Conservation (phyloP, 1,140 invertebrate species). For the Rhagoletis zephyria region DNA sequence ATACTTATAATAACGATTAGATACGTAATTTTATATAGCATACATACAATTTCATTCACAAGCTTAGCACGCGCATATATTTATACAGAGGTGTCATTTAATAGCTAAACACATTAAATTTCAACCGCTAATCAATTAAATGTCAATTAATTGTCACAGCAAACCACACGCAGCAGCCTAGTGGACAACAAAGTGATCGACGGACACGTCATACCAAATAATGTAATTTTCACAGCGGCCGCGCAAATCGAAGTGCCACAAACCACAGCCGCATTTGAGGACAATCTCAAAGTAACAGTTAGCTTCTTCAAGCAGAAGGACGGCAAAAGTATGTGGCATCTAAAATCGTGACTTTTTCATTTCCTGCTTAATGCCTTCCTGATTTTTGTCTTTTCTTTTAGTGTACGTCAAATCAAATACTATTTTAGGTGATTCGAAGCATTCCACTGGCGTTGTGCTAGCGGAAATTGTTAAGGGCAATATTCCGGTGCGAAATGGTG, state of each 20-base stretch:
- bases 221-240: constrained; percentile 88
- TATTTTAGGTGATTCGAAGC: constrained; percentile 81
- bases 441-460: constrained; percentile 85
- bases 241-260: constrained; percentile 81
- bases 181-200: constrained; percentile 89
- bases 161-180: constrained; percentile 73
- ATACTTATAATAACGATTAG: neutral
- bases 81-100: neutral
- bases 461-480: constrained; percentile 91
- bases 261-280: constrained; percentile 85
- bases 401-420: constrained; percentile 92
- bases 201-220: constrained; percentile 90
- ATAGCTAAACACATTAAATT: constrained; percentile 17
- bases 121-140: constrained; percentile 46
- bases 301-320: constrained; percentile 80
- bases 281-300: constrained; percentile 86
- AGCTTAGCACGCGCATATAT: neutral
- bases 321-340: constrained; percentile 76
- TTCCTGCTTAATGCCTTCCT: neutral
- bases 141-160: constrained; percentile 74
- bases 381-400: constrained; percentile 72
- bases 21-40: neutral
- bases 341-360: neutral
- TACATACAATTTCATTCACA: neutral
- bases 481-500: constrained; percentile 92